A percentile compares a stretch with the other conserved stretches of the same genome.
Evolutionary conservation across 2,888 invertebrate genomes (phyloP).

Genomic region (Papilio gigon): DNA sequence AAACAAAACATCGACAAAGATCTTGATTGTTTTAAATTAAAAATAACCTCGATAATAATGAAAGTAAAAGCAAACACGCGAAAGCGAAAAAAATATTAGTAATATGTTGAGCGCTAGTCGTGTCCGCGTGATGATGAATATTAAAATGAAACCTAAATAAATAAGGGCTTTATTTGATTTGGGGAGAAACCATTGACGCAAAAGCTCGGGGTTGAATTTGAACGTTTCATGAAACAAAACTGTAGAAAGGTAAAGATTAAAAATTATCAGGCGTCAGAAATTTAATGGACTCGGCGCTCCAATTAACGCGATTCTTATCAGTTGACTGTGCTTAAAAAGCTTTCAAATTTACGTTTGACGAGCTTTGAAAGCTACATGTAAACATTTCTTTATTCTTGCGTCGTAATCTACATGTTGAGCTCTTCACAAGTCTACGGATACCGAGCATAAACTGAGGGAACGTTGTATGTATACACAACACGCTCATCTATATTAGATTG

Average conservation of each 20-base stretch:
- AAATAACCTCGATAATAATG: constrained; percentile 11
- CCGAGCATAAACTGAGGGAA: background rate
- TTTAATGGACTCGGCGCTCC: constrained; percentile 25
- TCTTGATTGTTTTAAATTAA: constrained; percentile 17
- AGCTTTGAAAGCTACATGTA: constrained; percentile 6
- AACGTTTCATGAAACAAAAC: constrained; percentile 17
- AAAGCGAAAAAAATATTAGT: constrained; percentile 20
- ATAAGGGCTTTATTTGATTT: constrained; percentile 29
- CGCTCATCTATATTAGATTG: too few relatives aligned
- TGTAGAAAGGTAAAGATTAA: constrained; percentile 22
- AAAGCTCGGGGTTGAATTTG: background rate
- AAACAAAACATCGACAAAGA: background rate
- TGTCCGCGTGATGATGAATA: constrained; percentile 35
- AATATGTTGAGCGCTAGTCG: constrained; percentile 21
- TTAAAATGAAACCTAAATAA: constrained; percentile 40
- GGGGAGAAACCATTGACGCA: constrained; percentile 17
- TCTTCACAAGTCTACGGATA: background rate
- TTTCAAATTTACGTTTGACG: constrained; percentile 16
- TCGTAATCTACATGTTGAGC: background rate
- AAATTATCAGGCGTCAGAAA: constrained; percentile 30
- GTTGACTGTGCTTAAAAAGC: constrained; percentile 13
- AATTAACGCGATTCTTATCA: constrained; percentile 36
- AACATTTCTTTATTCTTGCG: background rate
- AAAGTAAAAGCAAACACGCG: constrained; percentile 31
- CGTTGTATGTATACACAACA: too few relatives aligned